These are phyloP conservation scores for Actinia equina DNA, from an alignment of 64 coral and sea anemone genomes.

Conservation along the genomic window DNA sequence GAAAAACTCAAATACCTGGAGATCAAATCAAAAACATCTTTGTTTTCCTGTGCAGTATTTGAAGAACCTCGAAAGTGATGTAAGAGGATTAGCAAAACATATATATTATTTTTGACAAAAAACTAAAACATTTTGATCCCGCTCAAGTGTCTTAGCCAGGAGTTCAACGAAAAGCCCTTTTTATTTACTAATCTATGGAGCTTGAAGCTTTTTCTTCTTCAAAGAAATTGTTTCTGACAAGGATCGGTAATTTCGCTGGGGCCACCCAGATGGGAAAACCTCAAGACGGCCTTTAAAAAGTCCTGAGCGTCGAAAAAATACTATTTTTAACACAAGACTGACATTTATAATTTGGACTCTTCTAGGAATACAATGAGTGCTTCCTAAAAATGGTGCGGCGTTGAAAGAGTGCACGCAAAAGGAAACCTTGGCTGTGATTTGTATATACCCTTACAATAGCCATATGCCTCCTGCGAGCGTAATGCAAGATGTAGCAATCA, in stretches of 20 bases:
- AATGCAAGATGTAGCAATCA: constrained; percentile 29
- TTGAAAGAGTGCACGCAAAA: neutral
- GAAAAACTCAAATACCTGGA: neutral
- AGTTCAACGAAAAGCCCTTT: neutral
- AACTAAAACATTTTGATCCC: neutral
- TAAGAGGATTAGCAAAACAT: neutral
- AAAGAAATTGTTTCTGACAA: neutral
- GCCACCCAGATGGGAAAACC: neutral
- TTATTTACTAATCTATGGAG: neutral
- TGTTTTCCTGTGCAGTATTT: constrained; percentile 5
- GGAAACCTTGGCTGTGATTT: neutral
- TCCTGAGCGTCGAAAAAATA: neutral
- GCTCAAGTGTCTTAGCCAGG: neutral
- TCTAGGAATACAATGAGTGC: neutral
- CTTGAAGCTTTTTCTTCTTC: neutral
- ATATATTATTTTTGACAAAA: neutral
- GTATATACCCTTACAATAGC: neutral
- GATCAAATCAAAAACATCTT: constrained; percentile 11
- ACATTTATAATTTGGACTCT: neutral
- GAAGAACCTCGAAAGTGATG: neutral
- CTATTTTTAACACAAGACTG: neutral
- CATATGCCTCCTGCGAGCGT: constrained; percentile 7
- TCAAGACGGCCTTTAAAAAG: neutral
- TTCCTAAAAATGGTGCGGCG: neutral
- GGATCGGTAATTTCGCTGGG: neutral